Base-by-base conservation (phyloP, 2,113 vertebrate species). In the Acinonyx jubatus region DNA sequence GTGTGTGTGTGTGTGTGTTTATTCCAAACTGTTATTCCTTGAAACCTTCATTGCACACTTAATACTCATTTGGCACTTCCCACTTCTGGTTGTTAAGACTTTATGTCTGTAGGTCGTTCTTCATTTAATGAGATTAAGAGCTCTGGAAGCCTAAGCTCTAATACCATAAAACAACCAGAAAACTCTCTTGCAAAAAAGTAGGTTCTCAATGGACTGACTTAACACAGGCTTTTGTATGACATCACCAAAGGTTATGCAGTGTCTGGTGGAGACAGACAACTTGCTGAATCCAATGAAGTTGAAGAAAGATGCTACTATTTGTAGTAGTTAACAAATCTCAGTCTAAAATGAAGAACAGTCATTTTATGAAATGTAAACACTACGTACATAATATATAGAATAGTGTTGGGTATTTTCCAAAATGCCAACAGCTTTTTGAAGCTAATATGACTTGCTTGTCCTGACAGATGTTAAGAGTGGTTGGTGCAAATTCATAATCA, bases 341-440 rank as follows among this genome's bases (percentile, higher is more conserved):
- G 31, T 94, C 87, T 78, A 63, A 92, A 92, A 82, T 94, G 4
- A 36, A 36, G 57, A 69, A 1, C 79, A 50, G 10, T 31, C 93
- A 88, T 92, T 68, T 97, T 45, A 85, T 82, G 95, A 76, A 25
- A 52, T 96, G 86, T 92, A 97, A 76, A 97, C 93, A 48, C 33
- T 79, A 9, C 21, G 18, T 94, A 41, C 66, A 41, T 80, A 79
- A 68, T 31, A 36, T 11, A 16, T 27, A 38, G 86, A 19, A 48
- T 89, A 95, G 38, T 93, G 38, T 73, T 78, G 73, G 50, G 88
- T 48, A 71, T 97, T 84, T 94, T 89, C 50, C 61, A 82, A 93
- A 91, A 94, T 97, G 86, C 52, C 92, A 78, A n/a, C n/a, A 95
- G 61, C 10, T 85, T 27, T 97, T 38, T 69, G 55, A 97, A 91